Base-by-base conservation (phyloP, 2,797 vertebrate genomes). In the Brotula barbata region DNA sequence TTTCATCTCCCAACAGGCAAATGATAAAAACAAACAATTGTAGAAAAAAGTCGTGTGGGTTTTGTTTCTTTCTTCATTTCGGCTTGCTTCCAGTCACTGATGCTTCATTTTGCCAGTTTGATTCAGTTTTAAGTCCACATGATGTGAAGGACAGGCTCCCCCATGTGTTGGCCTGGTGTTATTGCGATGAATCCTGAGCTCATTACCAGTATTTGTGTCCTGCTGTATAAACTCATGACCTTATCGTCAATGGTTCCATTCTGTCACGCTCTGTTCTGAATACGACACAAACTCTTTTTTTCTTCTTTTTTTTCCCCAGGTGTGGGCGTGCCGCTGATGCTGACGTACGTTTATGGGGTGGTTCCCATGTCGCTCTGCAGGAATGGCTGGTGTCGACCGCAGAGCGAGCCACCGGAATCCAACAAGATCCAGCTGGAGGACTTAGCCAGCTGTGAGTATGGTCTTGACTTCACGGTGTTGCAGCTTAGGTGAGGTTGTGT, bases 351-450 rank as follows among this genome's bases (percentile, higher is more conserved):
- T 61, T 95, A 93, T 0, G 93, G 93, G 21, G 92, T 93, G 1
- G 93, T 95, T 42, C 89, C 93, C 64, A 92, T 95, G 90, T 94
- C 93, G 0, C 89, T 95, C 66, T 95, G 93, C 73, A 89, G 91
- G 64, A 92, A 91, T 14, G 91, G 91, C 39, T 90, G 93, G 91
- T 94, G 93, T 60, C 86, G 90, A 53, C 85, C 89, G 7, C 91
- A 91, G 60, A 83, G 48, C 8, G 92, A 92, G 21, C 84, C 87
- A 11, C 89, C 89, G 11, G 84, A 80, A 82, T 84, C 83, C 40
- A 73, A 77, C 48, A 90, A 88, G 82, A 65, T 90, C 70, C 33
- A 94, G 69, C 87, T 94, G 73, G 94, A 95, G 83, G 93, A 93
- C 74, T 81, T 94, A 66, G 90, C 90, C 69, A 94, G 89, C 84